These are phyloP conservation scores for Paramormyrops hopkinsi DNA, from an alignment of 2,797 vertebrate species.

Conservation along the genomic window DNA sequence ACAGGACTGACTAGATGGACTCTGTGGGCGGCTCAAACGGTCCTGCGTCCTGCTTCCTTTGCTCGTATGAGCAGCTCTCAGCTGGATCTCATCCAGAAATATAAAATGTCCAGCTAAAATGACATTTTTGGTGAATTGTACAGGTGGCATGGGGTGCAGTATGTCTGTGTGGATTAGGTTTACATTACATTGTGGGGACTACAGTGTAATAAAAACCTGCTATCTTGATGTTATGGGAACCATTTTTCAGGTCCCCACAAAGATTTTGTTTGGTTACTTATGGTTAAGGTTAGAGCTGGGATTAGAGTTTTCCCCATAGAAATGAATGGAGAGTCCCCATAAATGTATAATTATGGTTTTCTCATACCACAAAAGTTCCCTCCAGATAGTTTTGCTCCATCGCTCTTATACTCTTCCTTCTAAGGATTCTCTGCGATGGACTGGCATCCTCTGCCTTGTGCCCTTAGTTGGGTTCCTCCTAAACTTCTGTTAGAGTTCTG, in stretches of 20 bases:
- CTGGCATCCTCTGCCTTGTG: not conserved
- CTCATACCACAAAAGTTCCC: not conserved
- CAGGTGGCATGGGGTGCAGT: not conserved
- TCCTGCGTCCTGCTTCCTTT: not conserved
- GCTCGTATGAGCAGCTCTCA: not conserved
- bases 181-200: not conserved
- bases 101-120: not conserved
- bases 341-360: not conserved
- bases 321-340: not conserved
- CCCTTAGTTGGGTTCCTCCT: not conserved
- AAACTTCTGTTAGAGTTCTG: slow-evolving; percentile 23
- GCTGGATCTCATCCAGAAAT: not conserved
- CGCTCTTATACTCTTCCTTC: not conserved
- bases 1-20: slow-evolving; percentile 18
- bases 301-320: not conserved
- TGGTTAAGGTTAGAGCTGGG: no score
- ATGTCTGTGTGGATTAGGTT: not conserved
- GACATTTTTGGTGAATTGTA: not conserved
- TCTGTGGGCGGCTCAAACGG: no score
- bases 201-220: not conserved
- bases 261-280: no score
- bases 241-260: no score
- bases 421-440: not conserved
- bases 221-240: no score
- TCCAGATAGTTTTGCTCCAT: not conserved